A percentile compares a stretch with the other conserved stretches of the same genome.
Conservation (phyloP, 2,888 invertebrate species). For the Phyto melanocephala region DNA sequence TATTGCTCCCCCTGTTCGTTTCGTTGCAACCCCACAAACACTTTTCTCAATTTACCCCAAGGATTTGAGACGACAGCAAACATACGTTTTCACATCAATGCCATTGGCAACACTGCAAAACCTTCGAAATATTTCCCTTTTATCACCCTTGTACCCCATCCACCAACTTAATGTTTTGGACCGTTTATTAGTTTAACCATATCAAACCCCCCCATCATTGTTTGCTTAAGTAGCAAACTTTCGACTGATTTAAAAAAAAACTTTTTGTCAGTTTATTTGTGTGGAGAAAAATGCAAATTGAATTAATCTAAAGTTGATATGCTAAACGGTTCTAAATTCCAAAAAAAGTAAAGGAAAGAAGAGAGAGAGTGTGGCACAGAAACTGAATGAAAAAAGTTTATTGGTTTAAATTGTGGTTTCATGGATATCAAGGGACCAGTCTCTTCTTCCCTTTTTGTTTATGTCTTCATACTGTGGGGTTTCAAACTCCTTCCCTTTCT, state of each 20-base stretch:
- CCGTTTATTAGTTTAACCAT: background rate
- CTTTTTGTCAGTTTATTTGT: background rate
- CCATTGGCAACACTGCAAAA: slow-evolving; percentile 16
- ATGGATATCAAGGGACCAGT: slow-evolving; percentile 50
- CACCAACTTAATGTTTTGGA: background rate
- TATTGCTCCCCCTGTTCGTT: background rate
- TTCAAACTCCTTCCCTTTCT: background rate
- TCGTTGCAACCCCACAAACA: slow-evolving; percentile 10
- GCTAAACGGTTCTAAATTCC: slow-evolving; percentile 73
- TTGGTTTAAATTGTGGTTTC: slow-evolving; percentile 57
- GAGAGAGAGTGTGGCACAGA: background rate
- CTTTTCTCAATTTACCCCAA: background rate
- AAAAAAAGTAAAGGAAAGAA: background rate
- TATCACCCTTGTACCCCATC: slow-evolving; percentile 10
- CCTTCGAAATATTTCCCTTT: slow-evolving; percentile 42
- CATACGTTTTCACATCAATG: slow-evolving; percentile 51
- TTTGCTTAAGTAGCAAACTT: slow-evolving; percentile 5
- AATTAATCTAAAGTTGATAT: slow-evolving; percentile 78
- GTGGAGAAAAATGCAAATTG: slow-evolving; percentile 79
- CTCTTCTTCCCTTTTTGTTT: background rate
- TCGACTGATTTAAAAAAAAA: background rate
- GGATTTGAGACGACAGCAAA: slow-evolving; percentile 30
- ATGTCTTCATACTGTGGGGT: background rate
- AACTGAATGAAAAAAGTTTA: background rate
- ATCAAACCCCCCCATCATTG: background rate